These are phyloP conservation scores for Horisme vitalbata DNA, from an alignment of 2,888 invertebrate species.

Conservation along the genomic window DNA sequence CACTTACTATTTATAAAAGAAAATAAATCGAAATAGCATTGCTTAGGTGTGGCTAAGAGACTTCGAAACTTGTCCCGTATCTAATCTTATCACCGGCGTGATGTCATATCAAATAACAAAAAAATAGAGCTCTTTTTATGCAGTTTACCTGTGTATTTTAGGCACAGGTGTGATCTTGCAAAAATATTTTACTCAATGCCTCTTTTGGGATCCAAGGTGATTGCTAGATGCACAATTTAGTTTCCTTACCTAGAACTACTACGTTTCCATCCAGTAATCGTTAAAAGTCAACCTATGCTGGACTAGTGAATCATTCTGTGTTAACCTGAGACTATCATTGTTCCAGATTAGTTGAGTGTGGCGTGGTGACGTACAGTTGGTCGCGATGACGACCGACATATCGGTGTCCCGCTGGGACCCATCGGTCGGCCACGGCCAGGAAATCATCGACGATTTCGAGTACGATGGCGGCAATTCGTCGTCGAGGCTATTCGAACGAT, in stretches of 20 bases:
- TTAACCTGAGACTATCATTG: conserved; percentile 24
- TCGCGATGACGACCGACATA: conserved; percentile 97
- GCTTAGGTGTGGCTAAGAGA: conserved; percentile 53
- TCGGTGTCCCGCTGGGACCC: conserved; percentile 99
- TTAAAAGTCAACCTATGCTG: no score
- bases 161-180: conserved; percentile 31
- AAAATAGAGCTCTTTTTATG: conserved; percentile 38
- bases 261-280: no score
- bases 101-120: conserved; percentile 61
- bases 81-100: conserved; percentile 67
- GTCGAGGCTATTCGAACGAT: conserved; percentile 99
- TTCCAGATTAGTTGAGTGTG: conserved; percentile 71
- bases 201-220: conserved; percentile 10
- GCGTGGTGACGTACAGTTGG: conserved; percentile 71
- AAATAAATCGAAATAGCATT: conserved; percentile 33
- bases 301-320: neutral
- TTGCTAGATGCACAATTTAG: neutral
- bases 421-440: conserved; percentile 92
- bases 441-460: conserved; percentile 98
- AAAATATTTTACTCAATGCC: conserved; percentile 20
- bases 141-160: conserved; percentile 37
- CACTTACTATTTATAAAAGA: conserved; percentile 3
- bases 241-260: no score
- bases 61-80: conserved; percentile 49
- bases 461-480: conserved; percentile 99